Evolutionary conservation across 2,113 vertebrate species (phyloP).

Genomic region (Anthoscopus minutus): DNA sequence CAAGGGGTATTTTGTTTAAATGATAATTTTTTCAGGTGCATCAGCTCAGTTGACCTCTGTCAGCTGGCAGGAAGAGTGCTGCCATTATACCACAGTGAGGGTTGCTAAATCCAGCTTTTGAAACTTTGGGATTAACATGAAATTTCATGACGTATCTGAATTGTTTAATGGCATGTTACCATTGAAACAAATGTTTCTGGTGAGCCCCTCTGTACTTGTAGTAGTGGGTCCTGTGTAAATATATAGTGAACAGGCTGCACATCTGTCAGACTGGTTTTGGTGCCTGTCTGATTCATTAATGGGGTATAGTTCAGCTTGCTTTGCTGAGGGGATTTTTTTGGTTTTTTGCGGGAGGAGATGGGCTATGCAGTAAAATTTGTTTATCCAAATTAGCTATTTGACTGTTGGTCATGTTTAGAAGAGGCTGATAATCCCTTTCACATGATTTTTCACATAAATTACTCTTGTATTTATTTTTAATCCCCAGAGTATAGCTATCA

Average conservation of each 20-base stretch:
- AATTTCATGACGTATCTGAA: background rate
- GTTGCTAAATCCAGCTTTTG: background rate
- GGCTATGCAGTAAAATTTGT: background rate
- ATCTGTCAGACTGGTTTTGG: background rate
- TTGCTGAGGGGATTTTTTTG: background rate
- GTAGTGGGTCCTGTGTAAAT: background rate
- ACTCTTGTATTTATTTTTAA: conserved; percentile 7
- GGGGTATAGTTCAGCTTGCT: background rate
- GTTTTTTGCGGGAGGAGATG: background rate
- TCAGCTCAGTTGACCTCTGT: background rate
- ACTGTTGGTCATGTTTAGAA: background rate
- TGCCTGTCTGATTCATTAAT: background rate
- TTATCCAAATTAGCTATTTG: background rate
- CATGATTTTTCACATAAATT: background rate
- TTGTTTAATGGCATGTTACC: background rate
- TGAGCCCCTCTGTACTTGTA: background rate
- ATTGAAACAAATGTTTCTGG: background rate
- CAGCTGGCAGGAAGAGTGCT: background rate
- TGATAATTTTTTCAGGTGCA: background rate
- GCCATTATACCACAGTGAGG: background rate
- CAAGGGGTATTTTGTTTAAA: background rate
- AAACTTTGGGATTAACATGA: background rate
- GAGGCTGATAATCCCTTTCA: background rate
- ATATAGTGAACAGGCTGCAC: background rate
- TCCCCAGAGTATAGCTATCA: conserved; percentile 87